A percentile compares a stretch with the other conserved stretches of the same genome.
Evolutionary conservation across 1,140 invertebrate species (phyloP).

Genomic region (Belonocnema kinseyi): DNA sequence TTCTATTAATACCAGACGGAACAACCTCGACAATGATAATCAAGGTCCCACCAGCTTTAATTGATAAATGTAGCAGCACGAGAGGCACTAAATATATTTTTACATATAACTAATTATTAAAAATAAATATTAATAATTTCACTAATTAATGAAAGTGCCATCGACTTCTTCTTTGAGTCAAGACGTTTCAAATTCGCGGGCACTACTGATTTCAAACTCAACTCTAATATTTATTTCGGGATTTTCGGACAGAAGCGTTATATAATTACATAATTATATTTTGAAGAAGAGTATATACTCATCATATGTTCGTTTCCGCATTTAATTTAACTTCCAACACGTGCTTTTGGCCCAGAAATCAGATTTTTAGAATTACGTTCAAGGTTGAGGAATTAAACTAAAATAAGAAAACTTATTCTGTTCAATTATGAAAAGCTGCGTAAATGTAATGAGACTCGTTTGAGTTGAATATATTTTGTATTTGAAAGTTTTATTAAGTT

Average conservation of each 20-base stretch:
- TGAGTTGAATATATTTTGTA: no score
- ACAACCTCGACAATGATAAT: neutral
- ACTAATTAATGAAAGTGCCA: neutral
- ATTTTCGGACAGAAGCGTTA: conserved; percentile 35
- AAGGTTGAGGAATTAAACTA: no score
- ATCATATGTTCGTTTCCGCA: no score
- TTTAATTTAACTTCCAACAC: no score
- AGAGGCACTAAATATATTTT: neutral
- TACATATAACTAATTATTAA: neutral
- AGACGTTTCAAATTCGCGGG: conserved; percentile 4
- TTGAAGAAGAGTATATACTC: neutral
- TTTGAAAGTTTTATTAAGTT: no score
- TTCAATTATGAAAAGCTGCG: no score
- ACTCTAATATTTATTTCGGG: conserved; percentile 41
- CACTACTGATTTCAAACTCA: conserved; percentile 34
- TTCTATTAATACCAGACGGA: conserved; percentile 33
- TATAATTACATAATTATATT: conserved; percentile 20
- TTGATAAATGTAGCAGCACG: neutral
- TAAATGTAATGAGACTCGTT: no score
- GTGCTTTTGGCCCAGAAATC: no score
- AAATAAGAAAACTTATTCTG: no score
- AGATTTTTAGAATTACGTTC: no score
- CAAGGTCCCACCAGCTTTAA: conserved; percentile 27
- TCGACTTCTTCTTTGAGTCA: neutral
- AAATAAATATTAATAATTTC: neutral